phyloP scores from a whole-genome alignment of 2,888 invertebrate genomes.

The Bombylius major region DNA sequence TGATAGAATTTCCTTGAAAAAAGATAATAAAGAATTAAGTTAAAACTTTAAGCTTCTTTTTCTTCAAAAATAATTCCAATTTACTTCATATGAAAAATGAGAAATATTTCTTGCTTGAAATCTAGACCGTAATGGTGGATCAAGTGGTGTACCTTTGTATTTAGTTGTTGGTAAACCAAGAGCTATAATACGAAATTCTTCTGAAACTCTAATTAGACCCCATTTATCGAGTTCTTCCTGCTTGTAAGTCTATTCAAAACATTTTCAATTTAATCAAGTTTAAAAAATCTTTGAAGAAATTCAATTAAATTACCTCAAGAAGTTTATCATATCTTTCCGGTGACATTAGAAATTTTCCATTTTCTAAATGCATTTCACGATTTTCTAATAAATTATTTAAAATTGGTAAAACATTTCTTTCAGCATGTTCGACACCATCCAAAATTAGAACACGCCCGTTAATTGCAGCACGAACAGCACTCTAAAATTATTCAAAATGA shows the following conservation, averaged over 20 bases:
- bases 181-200: slow-evolving; percentile 85
- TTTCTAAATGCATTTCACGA: slow-evolving; percentile 96
- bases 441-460: slow-evolving; percentile 79
- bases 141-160: slow-evolving; percentile 84
- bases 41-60: background rate
- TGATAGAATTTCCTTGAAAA: slow-evolving; percentile 44
- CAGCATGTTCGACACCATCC: slow-evolving; percentile 96
- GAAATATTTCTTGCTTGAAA: slow-evolving; percentile 86
- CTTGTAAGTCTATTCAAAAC: slow-evolving; percentile 54
- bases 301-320: slow-evolving; percentile 46
- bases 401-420: slow-evolving; percentile 90
- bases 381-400: slow-evolving; percentile 94
- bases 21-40: background rate
- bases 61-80: slow-evolving; percentile 1
- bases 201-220: slow-evolving; percentile 84
- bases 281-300: background rate
- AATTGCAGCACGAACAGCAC: slow-evolving; percentile 84
- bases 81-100: slow-evolving; percentile 24
- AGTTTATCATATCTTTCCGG: slow-evolving; percentile 82
- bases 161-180: slow-evolving; percentile 81
- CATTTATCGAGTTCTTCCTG: slow-evolving; percentile 66
- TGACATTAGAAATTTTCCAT: slow-evolving; percentile 85
- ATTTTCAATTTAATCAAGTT: slow-evolving; percentile 6
- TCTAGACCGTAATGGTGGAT: slow-evolving; percentile 87
- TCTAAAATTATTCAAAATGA: slow-evolving; percentile 39